Percentiles rank a stretch among this genome's conserved stretches.
These are phyloP conservation scores for Aeoliscus strigatus DNA, from an alignment of 2,797 vertebrate genomes.

Conservation along the genomic window DNA sequence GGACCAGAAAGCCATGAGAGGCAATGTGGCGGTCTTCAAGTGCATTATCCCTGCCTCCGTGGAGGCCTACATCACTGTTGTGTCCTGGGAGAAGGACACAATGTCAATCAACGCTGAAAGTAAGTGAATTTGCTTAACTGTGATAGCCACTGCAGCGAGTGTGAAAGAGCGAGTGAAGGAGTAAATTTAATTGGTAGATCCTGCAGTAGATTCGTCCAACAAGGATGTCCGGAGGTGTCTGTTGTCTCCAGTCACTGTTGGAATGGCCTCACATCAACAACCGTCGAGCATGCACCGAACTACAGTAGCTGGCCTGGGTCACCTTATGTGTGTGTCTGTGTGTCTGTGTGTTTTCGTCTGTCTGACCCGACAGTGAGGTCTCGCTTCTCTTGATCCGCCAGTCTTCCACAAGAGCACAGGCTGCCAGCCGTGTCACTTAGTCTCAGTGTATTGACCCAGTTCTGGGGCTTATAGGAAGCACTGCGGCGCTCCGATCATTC, in stretches of 20 bases:
- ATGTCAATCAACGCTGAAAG: constrained; percentile 96
- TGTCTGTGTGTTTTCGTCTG: constrained; percentile 27
- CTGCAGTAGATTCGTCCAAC: too few species aligned
- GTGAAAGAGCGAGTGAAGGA: too few species aligned
- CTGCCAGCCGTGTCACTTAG: constrained; percentile 69
- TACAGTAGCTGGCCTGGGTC: constrained; percentile 16
- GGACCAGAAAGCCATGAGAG: constrained; percentile 98
- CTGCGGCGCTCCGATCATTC: constrained; percentile 65
- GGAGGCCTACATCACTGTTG: constrained; percentile 98
- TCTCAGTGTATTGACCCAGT: constrained; percentile 73
- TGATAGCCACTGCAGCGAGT: too few species aligned
- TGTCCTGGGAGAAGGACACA: constrained; percentile 99
- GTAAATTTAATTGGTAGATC: too few species aligned
- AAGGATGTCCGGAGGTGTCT: too few species aligned
- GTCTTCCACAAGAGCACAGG: constrained; percentile 49
- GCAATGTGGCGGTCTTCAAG: constrained; percentile 99
- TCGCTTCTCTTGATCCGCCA: constrained; percentile 39
- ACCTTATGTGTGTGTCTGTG: constrained; percentile 18
- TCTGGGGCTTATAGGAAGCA: constrained; percentile 65
- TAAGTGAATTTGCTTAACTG: constrained; percentile 56
- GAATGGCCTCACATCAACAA: too few species aligned
- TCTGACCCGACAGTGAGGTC: constrained; percentile 63
- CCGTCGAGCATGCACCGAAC: too few species aligned
- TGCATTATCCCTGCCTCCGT: constrained; percentile 98
- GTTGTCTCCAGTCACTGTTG: too few species aligned